Evolutionary conservation across 2,113 vertebrate species (phyloP).

Genomic region (Trinectes maculatus): DNA sequence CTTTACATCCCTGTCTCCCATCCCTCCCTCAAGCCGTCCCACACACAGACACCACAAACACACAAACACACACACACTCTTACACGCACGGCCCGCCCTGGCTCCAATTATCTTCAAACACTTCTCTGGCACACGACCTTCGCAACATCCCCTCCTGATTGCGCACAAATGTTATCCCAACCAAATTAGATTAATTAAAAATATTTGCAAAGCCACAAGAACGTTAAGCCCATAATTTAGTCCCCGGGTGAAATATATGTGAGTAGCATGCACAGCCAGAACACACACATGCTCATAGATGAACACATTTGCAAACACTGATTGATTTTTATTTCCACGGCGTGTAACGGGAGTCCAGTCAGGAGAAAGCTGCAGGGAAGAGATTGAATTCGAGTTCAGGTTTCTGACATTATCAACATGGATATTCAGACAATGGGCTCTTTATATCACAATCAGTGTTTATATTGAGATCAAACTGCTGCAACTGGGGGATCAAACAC

Average conservation of each 20-base stretch:
- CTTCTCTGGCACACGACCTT: slow-evolving; percentile 81
- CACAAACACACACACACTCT: slow-evolving; percentile 32
- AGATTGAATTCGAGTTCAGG: slow-evolving; percentile 49
- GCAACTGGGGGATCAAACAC: slow-evolving; percentile 60
- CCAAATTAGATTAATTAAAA: slow-evolving; percentile 85
- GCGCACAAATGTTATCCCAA: slow-evolving; percentile 84
- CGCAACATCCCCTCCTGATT: slow-evolving; percentile 82
- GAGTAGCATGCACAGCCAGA: slow-evolving; percentile 62
- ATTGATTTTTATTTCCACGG: slow-evolving; percentile 44
- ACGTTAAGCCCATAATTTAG: slow-evolving; percentile 80
- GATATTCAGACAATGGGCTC: slow-evolving; percentile 55
- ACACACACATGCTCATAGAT: slow-evolving; percentile 56
- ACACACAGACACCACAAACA: slow-evolving; percentile 48
- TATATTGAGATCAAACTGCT: slow-evolving; percentile 63
- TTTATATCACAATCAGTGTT: slow-evolving; percentile 58
- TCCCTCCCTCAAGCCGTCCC: slow-evolving; percentile 67
- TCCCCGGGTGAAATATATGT: slow-evolving; percentile 69
- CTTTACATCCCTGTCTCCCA: slow-evolving; percentile 67
- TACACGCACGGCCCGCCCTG: slow-evolving; percentile 64
- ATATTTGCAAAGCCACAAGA: slow-evolving; percentile 84
- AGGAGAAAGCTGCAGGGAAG: slow-evolving; percentile 39
- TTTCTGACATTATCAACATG: slow-evolving; percentile 59
- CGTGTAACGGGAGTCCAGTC: slow-evolving; percentile 47
- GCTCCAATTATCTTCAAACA: slow-evolving; percentile 86
- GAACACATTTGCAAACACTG: slow-evolving; percentile 44